Evolutionary conservation across 2,888 invertebrate species (phyloP), one percentile per base, ranked within the genome.

Genomic region (Folsomia candida): DNA sequence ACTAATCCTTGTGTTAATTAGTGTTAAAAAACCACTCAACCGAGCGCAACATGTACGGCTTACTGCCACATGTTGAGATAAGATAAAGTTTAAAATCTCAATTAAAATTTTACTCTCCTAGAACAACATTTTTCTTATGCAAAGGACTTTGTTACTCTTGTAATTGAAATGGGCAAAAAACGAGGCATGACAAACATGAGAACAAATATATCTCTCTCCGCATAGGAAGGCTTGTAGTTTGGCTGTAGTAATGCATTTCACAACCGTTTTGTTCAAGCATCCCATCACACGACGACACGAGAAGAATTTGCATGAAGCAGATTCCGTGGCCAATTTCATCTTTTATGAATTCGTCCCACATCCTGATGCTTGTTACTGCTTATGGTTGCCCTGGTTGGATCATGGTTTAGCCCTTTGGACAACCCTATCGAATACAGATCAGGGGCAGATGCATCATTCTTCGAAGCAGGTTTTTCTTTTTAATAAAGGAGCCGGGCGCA

Each of bases 381-480:
- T 20, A 54, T 54, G 22, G 4, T 6, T 54, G 54, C 54, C 54
- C 22, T 54, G 54, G 4, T 20, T 20, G 6, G 54, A 54, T 54
- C 54, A 14, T 20, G 54, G 54, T 20, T 54, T 54, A 14, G 18
- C 4, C 18, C 6, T 54, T 54, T 54, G 54, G 54, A 11, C 26
- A 60, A n/a, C 28, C 28, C 61, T 26, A 61, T 61, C 61, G 61
- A 61, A 61, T 61, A 61, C 61, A 61, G 61, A 61, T 61, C 61
- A 61, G 61, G 27, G 28, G 29, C 61, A 61, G 61, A 61, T 61
- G 61, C 59, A n/a, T 28, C 28, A 28, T 61, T 29, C 27, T 26
- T 28, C 61, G 28, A 61, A 61, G 24, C 61, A 61, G 61, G 27
- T 61, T 61, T 57, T n/a, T n/a, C n/a, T n/a, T n/a, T 59, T 61